Conservation (phyloP, 2,888 invertebrate species). For the Luperina nickerlii region DNA sequence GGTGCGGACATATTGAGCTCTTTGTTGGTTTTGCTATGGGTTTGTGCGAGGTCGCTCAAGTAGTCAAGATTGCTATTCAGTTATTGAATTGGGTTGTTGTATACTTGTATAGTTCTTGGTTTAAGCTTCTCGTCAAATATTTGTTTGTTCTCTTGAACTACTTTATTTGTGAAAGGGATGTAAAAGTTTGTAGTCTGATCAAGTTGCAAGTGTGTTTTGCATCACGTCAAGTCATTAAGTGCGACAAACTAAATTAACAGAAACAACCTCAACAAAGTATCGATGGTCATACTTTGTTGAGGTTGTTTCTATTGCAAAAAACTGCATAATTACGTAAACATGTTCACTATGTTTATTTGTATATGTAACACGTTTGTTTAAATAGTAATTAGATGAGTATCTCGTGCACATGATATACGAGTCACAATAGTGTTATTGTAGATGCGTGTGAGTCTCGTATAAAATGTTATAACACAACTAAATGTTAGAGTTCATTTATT, state of each 20-base stretch:
- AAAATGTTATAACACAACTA: not conserved
- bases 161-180: not conserved
- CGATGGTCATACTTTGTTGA: too few relatives aligned
- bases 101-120: not conserved
- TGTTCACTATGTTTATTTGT: not conserved
- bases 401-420: not conserved
- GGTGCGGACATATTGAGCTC: slow-evolving; percentile 6
- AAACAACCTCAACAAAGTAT: not conserved
- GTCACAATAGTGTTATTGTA: slow-evolving; percentile 24
- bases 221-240: not conserved
- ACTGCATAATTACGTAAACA: not conserved
- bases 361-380: slow-evolving; percentile 6
- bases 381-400: slow-evolving; percentile 14
- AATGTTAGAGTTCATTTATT: slow-evolving; percentile 1
- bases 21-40: slow-evolving; percentile 20
- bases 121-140: not conserved
- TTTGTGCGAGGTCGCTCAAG: not conserved
- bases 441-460: slow-evolving; percentile 25
- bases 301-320: slow-evolving; percentile 1
- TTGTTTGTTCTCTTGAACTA: slow-evolving; percentile 3
- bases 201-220: not conserved
- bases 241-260: not conserved
- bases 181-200: not conserved
- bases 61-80: not conserved
- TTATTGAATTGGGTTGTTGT: not conserved